Evolutionary conservation across 1,140 invertebrate species (phyloP), one percentile per base, ranked within the genome.

Genomic region (Octopus sinensis): DNA sequence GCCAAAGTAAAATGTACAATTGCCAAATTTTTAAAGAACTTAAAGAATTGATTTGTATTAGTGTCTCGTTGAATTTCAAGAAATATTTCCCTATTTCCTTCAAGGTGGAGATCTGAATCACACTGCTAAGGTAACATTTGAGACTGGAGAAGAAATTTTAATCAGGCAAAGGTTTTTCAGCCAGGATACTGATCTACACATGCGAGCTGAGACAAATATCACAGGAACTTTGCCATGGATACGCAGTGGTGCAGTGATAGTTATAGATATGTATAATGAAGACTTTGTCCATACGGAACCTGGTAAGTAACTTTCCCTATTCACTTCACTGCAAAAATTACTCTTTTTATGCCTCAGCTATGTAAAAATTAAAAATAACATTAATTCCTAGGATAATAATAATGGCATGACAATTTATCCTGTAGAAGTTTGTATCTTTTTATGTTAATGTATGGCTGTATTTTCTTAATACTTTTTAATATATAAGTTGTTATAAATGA

Each of bases 121-220:
- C 83, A 95, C 94, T 6, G 93, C 94, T 0, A 93, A 94, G 71
- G 91, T 97, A 12, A 92, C 92, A 23, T 98, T 95, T 87, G 92
- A 92, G 56, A 83, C 78, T n/a, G 83, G 84, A 0, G 92, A 94
- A 53, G 93, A 94, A 1, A 93, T 93, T 1, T 93, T 96, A 83
- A 93, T 98, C 51, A 93, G 92, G 81, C 96, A 97, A 90, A 93
- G 93, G 83, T 98, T 95, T 87, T 90, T 94, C 80, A 97, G 97
- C 0, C 92, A 96, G n/a, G 96, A 98, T 89, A 95, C 96, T 12
- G 97, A 96, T 87, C 95, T 97, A 87, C 96, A 97, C 90, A 90
- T 98, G 56, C 92, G 93, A 10, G 84, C 89, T 83, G 94, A 95
- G 80, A 93, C 94, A 1, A 92, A 94, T 68, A 92, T 98, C 13